Conservation (phyloP, 2,888 invertebrate species). For the Acrobasis repandana region DNA sequence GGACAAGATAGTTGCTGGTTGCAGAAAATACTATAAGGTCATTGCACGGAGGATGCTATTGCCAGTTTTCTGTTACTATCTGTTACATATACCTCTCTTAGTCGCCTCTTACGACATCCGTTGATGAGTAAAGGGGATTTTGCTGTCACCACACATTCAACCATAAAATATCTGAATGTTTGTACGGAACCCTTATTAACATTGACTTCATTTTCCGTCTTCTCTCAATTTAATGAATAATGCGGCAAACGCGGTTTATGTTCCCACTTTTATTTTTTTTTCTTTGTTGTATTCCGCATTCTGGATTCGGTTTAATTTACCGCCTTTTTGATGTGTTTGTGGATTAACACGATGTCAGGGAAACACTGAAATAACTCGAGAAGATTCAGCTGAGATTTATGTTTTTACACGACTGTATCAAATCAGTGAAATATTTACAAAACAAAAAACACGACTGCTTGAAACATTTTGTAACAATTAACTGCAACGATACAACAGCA, state of each 20-base stretch:
- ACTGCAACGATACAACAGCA: too few species aligned
- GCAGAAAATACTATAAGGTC: too few species aligned
- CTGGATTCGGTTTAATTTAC: conserved; percentile 9
- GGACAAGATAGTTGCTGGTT: too few species aligned
- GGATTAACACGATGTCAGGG: conserved; percentile 13
- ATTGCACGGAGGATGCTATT: too few species aligned
- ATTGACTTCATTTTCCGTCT: conserved; percentile 1
- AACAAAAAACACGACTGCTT: too few species aligned
- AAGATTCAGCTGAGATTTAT: background rate
- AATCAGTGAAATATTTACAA: too few species aligned
- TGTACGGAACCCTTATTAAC: conserved; percentile 3
- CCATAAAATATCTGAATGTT: background rate
- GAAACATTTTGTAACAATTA: too few species aligned
- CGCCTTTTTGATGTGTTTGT: conserved; percentile 8
- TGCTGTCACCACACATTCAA: too few species aligned
- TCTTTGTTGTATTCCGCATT: conserved; percentile 14
- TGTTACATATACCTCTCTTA: too few species aligned
- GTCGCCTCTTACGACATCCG: too few species aligned
- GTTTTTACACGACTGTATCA: background rate
- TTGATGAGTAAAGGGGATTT: too few species aligned
- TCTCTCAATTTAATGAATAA: conserved; percentile 22
- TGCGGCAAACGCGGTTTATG: conserved; percentile 17
- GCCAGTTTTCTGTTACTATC: too few species aligned
- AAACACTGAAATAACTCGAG: background rate
- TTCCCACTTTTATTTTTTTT: conserved; percentile 21